Evolutionary conservation across 2,888 invertebrate species (phyloP).

Genomic region (Drosophila nr. perissopoda): DNA sequence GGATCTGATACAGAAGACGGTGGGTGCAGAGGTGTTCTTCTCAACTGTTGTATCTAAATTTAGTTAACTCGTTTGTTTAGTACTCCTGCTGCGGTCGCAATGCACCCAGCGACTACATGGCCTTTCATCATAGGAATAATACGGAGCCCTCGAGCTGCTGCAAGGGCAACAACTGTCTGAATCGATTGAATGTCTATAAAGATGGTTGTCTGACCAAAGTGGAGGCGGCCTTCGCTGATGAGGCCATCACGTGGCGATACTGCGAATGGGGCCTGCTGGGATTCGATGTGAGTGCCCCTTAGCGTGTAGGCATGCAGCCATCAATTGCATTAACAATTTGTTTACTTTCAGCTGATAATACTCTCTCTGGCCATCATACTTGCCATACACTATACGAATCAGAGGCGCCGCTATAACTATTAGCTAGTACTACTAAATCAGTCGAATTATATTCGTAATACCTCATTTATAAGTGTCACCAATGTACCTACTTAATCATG

Average conservation of each 20-base stretch:
- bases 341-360: constrained; percentile 62
- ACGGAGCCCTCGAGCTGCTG: constrained; percentile 78
- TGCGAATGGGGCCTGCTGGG: constrained; percentile 75
- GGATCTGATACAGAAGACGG: constrained; percentile 74
- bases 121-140: constrained; percentile 46
- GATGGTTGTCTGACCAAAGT: constrained; percentile 75
- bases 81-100: constrained; percentile 82
- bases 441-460: constrained; percentile 30
- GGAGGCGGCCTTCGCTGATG: constrained; percentile 74
- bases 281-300: constrained; percentile 68
- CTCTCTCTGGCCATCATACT: constrained; percentile 69
- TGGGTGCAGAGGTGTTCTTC: constrained; percentile 33
- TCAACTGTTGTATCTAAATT: background rate
- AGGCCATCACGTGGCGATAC: constrained; percentile 59
- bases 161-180: constrained; percentile 75
- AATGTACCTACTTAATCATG: constrained; percentile 60
- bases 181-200: constrained; percentile 70
- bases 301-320: background rate
- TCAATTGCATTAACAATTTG: constrained; percentile 5
- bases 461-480: constrained; percentile 60
- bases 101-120: constrained; percentile 75
- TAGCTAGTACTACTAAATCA: constrained; percentile 40
- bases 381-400: constrained; percentile 81
- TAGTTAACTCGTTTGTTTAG: constrained; percentile 34
- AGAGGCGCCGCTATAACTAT: constrained; percentile 77